These are phyloP conservation scores for Chelonoidis abingdonii DNA, from an alignment of 2,113 vertebrate genomes.

Conservation along the genomic window DNA sequence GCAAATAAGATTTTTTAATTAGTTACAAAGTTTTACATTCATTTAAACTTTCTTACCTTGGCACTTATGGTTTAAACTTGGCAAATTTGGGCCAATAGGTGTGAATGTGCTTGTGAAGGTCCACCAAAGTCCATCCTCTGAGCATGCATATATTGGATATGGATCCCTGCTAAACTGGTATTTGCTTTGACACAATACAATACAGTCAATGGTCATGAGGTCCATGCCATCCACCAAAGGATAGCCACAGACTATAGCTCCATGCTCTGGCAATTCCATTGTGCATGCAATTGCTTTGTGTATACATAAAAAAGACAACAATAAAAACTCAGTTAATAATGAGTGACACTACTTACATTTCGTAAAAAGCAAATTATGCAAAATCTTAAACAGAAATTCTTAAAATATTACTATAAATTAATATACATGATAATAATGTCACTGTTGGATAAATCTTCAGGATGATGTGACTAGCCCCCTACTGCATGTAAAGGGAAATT, in stretches of 20 bases:
- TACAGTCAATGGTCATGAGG: rapidly evolving
- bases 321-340: not conserved
- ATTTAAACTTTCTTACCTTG: not conserved
- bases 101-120: not conserved
- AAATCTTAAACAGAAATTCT: not conserved
- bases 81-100: not conserved
- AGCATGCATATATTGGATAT: rapidly evolving
- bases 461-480: not conserved
- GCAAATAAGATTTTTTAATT: not conserved
- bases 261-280: rapidly evolving
- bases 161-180: rapidly evolving
- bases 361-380: not conserved
- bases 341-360: not conserved
- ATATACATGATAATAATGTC: not conserved
- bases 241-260: not conserved
- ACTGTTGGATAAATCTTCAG: not conserved
- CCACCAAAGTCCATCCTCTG: not conserved
- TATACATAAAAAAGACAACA: not conserved
- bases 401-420: not conserved
- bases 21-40: not conserved
- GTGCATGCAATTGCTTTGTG: not conserved
- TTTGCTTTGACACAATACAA: not conserved
- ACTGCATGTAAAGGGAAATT: not conserved
- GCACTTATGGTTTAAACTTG: not conserved
- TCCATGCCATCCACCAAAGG: not conserved